These are phyloP conservation scores for Sarcophilus harrisii DNA, from an alignment of 2,797 vertebrate genomes.

Conservation along the genomic window DNA sequence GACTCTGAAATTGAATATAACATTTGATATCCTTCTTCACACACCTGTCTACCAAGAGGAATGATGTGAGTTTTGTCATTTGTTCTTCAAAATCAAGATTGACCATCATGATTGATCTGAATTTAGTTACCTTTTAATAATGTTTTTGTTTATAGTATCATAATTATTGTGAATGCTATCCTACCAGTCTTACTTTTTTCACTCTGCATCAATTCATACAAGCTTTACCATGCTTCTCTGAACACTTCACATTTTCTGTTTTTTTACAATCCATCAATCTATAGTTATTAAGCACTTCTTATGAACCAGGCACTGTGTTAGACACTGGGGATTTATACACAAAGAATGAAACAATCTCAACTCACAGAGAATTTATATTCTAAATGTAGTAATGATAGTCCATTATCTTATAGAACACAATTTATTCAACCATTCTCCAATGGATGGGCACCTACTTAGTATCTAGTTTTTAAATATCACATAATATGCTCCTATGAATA, in stretches of 20 bases:
- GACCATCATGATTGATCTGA: not conserved
- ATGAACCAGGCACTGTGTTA: not conserved
- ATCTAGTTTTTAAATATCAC: not conserved
- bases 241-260: not conserved
- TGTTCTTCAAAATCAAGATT: not conserved
- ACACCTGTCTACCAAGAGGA: not conserved
- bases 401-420: not conserved
- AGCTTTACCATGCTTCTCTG: not conserved
- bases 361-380: not conserved
- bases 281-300: not conserved
- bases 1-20: not conserved
- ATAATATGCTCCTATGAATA: not conserved
- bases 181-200: not conserved
- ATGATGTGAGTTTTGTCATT: not conserved
- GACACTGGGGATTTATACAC: not conserved
- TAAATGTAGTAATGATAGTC: not conserved
- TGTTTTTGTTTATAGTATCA: not conserved
- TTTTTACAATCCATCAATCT: not conserved
- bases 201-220: not conserved
- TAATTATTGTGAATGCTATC: not conserved
- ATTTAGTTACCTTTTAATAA: not conserved
- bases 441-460: not conserved
- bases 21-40: not conserved
- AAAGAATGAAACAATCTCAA: not conserved
- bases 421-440: not conserved